phyloP scores from a whole-genome alignment of 2,113 vertebrate species.

The Sinocyclocheilus maitianheensis region DNA sequence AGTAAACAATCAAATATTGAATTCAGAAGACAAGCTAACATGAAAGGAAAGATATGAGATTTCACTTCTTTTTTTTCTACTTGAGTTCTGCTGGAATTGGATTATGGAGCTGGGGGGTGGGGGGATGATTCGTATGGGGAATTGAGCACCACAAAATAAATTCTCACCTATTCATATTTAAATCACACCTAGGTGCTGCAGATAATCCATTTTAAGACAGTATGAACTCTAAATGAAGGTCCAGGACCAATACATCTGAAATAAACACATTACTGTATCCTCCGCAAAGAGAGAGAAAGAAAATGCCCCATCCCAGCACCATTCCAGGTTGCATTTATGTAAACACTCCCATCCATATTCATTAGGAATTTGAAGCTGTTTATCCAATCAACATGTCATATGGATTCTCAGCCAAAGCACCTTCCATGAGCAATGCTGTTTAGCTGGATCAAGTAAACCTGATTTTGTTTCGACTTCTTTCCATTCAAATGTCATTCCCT shows the following conservation, averaged over 20 bases:
- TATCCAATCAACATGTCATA: conserved; percentile 73
- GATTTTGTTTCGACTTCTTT: conserved; percentile 77
- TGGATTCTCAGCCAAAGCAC: conserved; percentile 74
- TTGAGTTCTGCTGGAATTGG: conserved; percentile 75
- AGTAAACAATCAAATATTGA: conserved; percentile 72
- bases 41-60: conserved; percentile 75
- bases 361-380: conserved; percentile 72
- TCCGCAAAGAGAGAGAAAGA: conserved; percentile 63
- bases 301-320: conserved; percentile 60
- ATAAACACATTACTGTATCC: conserved; percentile 70
- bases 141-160: conserved; percentile 80
- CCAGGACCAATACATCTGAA: conserved; percentile 70
- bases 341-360: conserved; percentile 79
- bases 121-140: conserved; percentile 77
- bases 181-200: conserved; percentile 80
- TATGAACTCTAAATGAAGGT: conserved; percentile 72
- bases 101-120: conserved; percentile 66
- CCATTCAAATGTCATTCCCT: conserved; percentile 72
- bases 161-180: conserved; percentile 84
- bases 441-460: conserved; percentile 73
- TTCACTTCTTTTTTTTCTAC: conserved; percentile 65
- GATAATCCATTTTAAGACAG: conserved; percentile 81
- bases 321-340: conserved; percentile 63
- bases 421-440: conserved; percentile 70
- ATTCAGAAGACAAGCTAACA: conserved; percentile 71